Percentiles rank a stretch among this genome's conserved stretches.
Evolutionary conservation across 2,797 vertebrate species (phyloP).

Genomic region (Dendrocincla tyrannina): DNA sequence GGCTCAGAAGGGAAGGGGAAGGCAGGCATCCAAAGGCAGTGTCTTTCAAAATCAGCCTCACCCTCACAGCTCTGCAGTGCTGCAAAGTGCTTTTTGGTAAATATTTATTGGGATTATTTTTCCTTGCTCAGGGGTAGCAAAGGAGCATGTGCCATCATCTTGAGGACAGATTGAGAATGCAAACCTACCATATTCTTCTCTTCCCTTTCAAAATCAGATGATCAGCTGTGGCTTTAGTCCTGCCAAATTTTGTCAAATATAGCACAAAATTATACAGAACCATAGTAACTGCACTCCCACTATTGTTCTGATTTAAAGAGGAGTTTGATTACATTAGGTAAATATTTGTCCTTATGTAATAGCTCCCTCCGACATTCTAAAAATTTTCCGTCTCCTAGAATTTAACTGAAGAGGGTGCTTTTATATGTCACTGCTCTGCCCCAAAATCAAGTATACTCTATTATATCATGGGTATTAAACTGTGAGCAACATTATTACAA

Average conservation of each 20-base stretch:
- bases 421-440: slow-evolving; percentile 37
- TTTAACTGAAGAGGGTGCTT: slow-evolving; percentile 50
- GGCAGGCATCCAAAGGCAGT: neutral
- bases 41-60: neutral
- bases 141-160: slow-evolving; percentile 41
- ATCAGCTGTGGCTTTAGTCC: slow-evolving; percentile 70
- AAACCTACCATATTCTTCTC: slow-evolving; percentile 73
- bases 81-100: neutral
- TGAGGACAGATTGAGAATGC: slow-evolving; percentile 63
- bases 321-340: slow-evolving; percentile 76
- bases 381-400: slow-evolving; percentile 63
- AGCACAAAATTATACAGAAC: slow-evolving; percentile 78
- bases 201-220: slow-evolving; percentile 75
- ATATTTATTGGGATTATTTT: neutral
- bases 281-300: slow-evolving; percentile 74
- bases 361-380: slow-evolving; percentile 65
- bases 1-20: neutral
- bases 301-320: slow-evolving; percentile 71
- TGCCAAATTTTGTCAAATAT: slow-evolving; percentile 75
- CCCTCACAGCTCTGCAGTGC: neutral
- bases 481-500: slow-evolving; percentile 29
- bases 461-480: slow-evolving; percentile 5
- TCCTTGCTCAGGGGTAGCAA: neutral
- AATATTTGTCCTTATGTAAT: slow-evolving; percentile 79
- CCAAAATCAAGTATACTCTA: slow-evolving; percentile 23